Evolutionary conservation across 2,113 vertebrate genomes (phyloP).

Genomic region (Acanthisitta chloris): DNA sequence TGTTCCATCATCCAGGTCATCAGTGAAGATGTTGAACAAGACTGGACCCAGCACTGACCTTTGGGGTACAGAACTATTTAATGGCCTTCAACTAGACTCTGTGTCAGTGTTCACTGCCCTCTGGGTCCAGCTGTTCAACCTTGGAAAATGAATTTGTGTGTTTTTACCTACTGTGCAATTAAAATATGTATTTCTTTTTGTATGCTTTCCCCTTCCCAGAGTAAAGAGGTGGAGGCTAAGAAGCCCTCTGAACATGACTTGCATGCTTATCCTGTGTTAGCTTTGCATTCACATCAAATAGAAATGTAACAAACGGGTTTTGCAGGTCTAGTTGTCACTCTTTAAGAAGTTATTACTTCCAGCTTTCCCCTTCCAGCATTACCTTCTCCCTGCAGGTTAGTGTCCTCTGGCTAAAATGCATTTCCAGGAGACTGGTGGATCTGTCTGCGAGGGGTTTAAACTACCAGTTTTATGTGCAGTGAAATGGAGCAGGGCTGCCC

Average conservation of each 20-base stretch:
- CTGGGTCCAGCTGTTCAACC: not conserved
- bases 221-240: not conserved
- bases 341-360: not conserved
- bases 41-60: not conserved
- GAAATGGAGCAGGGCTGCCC: not conserved
- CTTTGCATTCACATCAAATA: not conserved
- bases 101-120: not conserved
- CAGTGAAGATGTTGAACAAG: not conserved
- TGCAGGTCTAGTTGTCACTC: not conserved
- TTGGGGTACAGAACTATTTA: not conserved
- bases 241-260: not conserved
- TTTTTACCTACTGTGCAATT: not conserved
- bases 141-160: not conserved
- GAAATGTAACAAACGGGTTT: not conserved
- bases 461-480: not conserved
- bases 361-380: not conserved
- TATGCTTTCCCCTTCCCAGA: not conserved
- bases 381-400: not conserved
- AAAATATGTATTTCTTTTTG: not conserved
- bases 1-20: not conserved
- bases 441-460: not conserved
- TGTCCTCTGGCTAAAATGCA: not conserved
- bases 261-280: not conserved
- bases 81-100: not conserved
- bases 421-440: not conserved